A percentile compares a stretch with the other conserved stretches of the same genome.
Conservation (phyloP, 2,888 invertebrate genomes). For the Sepiola atlantica region DNA sequence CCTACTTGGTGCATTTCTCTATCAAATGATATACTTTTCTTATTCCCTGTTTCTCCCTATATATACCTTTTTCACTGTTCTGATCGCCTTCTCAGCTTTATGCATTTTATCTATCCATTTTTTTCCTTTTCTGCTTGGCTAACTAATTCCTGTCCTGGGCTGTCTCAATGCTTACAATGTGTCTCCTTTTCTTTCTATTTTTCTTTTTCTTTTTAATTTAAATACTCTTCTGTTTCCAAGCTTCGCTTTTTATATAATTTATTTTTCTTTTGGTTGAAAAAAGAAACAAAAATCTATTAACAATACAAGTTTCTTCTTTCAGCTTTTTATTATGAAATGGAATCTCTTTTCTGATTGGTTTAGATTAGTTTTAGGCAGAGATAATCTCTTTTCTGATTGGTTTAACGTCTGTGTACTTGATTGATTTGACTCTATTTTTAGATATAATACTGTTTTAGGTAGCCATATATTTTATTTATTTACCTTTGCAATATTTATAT, state of each 20-base stretch:
- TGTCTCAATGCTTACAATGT: not conserved
- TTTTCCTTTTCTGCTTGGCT: not conserved
- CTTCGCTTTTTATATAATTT: not conserved
- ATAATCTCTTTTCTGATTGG: not conserved
- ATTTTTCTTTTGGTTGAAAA: not conserved
- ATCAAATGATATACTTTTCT: not conserved
- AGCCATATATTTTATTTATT: not conserved
- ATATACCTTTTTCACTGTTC: not conserved
- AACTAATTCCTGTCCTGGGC: not conserved
- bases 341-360: not conserved
- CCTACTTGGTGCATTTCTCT: constrained; percentile 3
- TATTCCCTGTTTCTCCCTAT: not conserved
- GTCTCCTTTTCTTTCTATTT: not conserved
- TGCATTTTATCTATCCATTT: not conserved
- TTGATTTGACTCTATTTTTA: not conserved
- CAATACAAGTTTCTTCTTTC: not conserved
- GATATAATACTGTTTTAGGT: not conserved
- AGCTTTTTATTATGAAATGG: not conserved
- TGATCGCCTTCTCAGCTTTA: not conserved
- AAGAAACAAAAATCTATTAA: not conserved
- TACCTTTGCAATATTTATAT: not conserved
- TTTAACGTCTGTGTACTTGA: not conserved
- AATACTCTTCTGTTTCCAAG: not conserved
- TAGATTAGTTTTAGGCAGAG: not conserved
- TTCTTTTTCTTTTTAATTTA: not conserved